Percentiles rank a stretch among this genome's conserved stretches.
Conservation (phyloP, 2,888 invertebrate species). For the Agriopis aurantiaria region DNA sequence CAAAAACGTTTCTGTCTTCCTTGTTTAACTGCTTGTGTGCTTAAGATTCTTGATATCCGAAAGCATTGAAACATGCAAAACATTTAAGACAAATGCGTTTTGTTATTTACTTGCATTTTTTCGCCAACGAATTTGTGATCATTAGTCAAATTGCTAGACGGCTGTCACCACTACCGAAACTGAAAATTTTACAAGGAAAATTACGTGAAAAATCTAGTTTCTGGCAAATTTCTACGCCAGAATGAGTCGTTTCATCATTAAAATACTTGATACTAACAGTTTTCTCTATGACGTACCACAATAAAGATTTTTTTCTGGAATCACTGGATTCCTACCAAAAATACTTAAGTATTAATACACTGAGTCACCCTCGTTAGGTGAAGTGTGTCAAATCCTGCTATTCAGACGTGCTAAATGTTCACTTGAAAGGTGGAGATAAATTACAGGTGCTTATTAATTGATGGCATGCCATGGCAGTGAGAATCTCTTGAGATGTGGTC, state of each 20-base stretch:
- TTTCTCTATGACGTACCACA: constrained; percentile 3
- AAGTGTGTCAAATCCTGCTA: constrained; percentile 6
- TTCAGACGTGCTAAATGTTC: constrained; percentile 7
- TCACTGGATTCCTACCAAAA: constrained; percentile 2
- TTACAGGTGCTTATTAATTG: constrained; percentile 54
- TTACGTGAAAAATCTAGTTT: constrained; percentile 48
- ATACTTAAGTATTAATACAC: constrained; percentile 4
- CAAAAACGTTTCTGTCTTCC: background rate
- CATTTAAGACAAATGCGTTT: background rate
- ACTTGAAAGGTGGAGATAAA: constrained; percentile 22
- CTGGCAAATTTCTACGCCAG: constrained; percentile 59
- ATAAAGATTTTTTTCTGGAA: constrained; percentile 15
- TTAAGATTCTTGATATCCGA: background rate
- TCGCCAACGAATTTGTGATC: constrained; percentile 43
- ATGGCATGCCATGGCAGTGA: constrained; percentile 55
- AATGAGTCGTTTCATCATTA: constrained; percentile 32
- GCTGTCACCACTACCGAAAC: constrained; percentile 59
- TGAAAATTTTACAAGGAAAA: constrained; percentile 57
- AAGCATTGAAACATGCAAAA: background rate
- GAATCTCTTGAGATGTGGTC: constrained; percentile 69
- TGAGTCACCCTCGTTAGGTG: background rate
- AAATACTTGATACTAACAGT: constrained; percentile 38
- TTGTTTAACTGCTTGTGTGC: background rate
- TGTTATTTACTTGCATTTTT: constrained; percentile 20
- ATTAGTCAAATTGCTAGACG: constrained; percentile 59